phyloP scores from a whole-genome alignment of 2,888 invertebrate genomes.

The Lasioglossum zephyrum region DNA sequence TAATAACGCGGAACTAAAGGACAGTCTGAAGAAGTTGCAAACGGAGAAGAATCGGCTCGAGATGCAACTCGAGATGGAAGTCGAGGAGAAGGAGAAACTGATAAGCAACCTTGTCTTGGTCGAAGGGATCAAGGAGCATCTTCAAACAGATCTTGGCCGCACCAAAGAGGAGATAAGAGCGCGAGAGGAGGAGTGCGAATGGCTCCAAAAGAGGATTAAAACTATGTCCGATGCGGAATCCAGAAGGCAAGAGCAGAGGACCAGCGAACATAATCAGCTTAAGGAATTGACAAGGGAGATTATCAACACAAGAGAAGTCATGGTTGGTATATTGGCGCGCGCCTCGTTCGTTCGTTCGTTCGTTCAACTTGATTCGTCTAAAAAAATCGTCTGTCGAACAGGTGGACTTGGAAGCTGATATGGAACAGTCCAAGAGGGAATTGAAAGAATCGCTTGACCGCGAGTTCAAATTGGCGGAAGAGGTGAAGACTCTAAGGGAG shows the following conservation, averaged over 20 bases:
- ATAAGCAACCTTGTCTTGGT: conserved; percentile 76
- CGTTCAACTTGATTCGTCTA: background rate
- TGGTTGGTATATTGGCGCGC: conserved; percentile 59
- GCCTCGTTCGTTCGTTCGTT: background rate
- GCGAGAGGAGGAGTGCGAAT: conserved; percentile 86
- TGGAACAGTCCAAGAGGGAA: conserved; percentile 74
- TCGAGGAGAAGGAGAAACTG: conserved; percentile 84
- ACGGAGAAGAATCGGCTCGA: conserved; percentile 85
- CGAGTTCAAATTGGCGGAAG: conserved; percentile 67
- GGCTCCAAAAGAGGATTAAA: conserved; percentile 86
- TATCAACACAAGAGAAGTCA: conserved; percentile 75
- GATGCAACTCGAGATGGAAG: conserved; percentile 84
- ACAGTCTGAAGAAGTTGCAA: conserved; percentile 84
- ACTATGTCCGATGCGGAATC: conserved; percentile 77
- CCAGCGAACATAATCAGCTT: conserved; percentile 72
- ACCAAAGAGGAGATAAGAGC: conserved; percentile 85
- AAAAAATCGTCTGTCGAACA: conserved; percentile 34
- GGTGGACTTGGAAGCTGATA: conserved; percentile 77
- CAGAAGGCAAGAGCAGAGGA: conserved; percentile 75
- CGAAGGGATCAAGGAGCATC: conserved; percentile 84
- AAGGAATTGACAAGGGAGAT: conserved; percentile 75
- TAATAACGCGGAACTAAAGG: conserved; percentile 83
- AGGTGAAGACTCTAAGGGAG: conserved; percentile 87
- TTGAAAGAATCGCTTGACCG: conserved; percentile 71
- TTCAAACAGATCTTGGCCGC: conserved; percentile 85